These are phyloP conservation scores for Oxytorus armatus DNA, from an alignment of 2,888 invertebrate species.

Conservation along the genomic window DNA sequence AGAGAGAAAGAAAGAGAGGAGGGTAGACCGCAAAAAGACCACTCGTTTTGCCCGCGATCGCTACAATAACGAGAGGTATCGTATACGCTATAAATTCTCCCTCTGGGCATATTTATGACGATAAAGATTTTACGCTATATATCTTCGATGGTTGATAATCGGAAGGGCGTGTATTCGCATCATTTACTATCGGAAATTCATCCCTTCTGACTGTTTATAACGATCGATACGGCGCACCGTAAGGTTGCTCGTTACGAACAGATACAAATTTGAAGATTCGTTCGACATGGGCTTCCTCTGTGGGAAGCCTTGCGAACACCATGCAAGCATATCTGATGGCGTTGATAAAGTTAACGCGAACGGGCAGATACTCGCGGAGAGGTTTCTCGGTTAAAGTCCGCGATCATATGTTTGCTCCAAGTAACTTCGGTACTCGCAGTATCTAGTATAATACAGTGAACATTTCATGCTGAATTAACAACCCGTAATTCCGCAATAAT, in stretches of 20 bases:
- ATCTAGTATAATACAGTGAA: not conserved
- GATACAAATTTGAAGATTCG: conserved; percentile 44
- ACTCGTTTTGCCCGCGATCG: conserved; percentile 57
- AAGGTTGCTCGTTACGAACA: conserved; percentile 36
- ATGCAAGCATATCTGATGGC: conserved; percentile 22
- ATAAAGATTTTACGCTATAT: conserved; percentile 55
- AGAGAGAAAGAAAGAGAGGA: conserved; percentile 34
- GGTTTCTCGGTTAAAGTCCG: conserved; percentile 42
- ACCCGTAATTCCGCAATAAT: too few relatives aligned
- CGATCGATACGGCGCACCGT: conserved; percentile 2
- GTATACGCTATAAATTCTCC: conserved; percentile 62
- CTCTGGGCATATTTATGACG: conserved; percentile 61
- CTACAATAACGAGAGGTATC: conserved; percentile 62
- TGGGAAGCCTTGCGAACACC: conserved; percentile 8
- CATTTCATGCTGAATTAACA: too few relatives aligned
- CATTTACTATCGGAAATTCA: not conserved
- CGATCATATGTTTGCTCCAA: not conserved
- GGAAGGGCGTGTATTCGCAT: conserved; percentile 20
- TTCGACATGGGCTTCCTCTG: not conserved
- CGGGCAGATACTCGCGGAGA: conserved; percentile 60
- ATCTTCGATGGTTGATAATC: conserved; percentile 13
- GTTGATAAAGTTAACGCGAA: conserved; percentile 53
- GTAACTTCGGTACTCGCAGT: not conserved
- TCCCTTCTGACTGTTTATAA: not conserved
- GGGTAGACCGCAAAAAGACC: conserved; percentile 50